Percentiles rank a stretch among this genome's conserved stretches.
These are phyloP conservation scores for Allobates femoralis DNA, from an alignment of 2,797 vertebrate species.

Conservation along the genomic window DNA sequence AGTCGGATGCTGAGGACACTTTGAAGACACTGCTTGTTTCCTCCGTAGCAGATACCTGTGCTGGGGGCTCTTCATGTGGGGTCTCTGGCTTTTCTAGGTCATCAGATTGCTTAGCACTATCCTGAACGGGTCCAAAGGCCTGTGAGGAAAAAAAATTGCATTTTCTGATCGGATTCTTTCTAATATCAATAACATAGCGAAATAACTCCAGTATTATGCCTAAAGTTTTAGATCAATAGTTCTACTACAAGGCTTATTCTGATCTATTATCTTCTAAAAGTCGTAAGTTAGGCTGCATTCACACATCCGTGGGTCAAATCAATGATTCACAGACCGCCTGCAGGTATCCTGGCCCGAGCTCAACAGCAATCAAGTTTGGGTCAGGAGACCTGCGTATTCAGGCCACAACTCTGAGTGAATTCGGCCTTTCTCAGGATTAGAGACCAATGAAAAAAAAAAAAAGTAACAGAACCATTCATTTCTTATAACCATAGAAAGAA, in stretches of 20 bases:
- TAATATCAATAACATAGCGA: background rate
- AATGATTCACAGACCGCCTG: too few species aligned
- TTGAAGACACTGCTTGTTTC: slow-evolving; percentile 35
- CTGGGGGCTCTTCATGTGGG: background rate
- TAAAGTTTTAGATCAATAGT: background rate
- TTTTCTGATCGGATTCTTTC: background rate
- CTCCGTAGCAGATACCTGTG: background rate
- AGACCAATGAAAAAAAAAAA: too few species aligned
- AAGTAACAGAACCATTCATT: background rate
- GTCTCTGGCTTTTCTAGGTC: background rate
- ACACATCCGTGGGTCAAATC: too few species aligned
- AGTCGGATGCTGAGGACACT: slow-evolving; percentile 78
- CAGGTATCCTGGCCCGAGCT: too few species aligned
- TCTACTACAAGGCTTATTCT: background rate
- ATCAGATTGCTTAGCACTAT: slow-evolving; percentile 18
- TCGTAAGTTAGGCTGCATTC: background rate
- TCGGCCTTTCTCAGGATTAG: too few species aligned
- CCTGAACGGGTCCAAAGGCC: background rate
- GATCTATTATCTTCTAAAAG: background rate
- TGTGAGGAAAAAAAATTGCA: background rate
- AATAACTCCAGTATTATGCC: background rate
- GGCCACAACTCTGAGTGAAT: too few species aligned
- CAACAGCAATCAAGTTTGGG: too few species aligned
- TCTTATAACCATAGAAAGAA: background rate
- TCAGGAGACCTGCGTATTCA: too few species aligned